These are phyloP conservation scores for Scyliorhinus canicula DNA, from an alignment of 2,797 vertebrate genomes.

Conservation along the genomic window DNA sequence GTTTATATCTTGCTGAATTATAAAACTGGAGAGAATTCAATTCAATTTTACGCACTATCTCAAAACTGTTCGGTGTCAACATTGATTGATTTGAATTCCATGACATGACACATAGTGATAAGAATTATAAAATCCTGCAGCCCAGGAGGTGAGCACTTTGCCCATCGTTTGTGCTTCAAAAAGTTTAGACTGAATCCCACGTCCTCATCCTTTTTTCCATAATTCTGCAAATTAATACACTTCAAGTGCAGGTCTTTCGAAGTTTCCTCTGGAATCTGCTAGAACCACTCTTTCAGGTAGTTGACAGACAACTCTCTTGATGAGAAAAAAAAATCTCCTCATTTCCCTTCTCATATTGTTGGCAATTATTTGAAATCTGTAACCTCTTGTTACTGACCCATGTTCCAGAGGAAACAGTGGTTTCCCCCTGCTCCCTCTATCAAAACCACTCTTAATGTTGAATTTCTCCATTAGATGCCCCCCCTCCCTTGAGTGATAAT, in stretches of 20 bases:
- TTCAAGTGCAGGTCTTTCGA: neutral
- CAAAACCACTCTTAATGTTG: neutral
- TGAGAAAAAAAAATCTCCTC: neutral
- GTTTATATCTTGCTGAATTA: neutral
- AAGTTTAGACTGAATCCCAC: neutral
- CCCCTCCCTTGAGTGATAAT: neutral
- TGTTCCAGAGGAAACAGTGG: neutral
- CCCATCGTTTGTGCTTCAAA: neutral
- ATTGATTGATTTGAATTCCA: neutral
- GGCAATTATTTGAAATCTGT: neutral
- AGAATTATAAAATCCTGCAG: neutral
- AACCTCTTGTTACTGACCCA: too few relatives aligned
- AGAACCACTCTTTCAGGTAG: neutral
- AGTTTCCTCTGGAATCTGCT: neutral
- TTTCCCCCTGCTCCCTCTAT: neutral
- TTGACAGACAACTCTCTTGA: neutral
- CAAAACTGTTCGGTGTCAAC: neutral
- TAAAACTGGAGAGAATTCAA: neutral
- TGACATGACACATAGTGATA: neutral
- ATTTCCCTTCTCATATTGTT: neutral
- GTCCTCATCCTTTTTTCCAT: neutral
- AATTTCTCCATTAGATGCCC: neutral
- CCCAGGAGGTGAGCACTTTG: neutral
- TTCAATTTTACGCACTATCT: neutral
- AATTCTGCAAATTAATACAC: neutral